Conservation (phyloP, 2,888 invertebrate species). For the Timema cristinae region DNA sequence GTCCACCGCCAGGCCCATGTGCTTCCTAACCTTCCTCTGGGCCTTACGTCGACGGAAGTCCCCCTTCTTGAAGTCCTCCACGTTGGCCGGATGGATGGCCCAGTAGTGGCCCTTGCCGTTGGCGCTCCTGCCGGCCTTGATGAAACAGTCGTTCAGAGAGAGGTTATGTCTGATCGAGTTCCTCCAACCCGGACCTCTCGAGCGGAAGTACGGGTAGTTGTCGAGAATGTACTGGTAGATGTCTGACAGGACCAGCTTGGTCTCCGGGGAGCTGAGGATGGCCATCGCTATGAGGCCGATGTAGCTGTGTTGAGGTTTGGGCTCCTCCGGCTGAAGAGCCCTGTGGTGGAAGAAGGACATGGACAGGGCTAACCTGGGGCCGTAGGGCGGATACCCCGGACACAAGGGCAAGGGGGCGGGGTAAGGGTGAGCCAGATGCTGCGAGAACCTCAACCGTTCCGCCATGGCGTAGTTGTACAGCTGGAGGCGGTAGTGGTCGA, state of each 20-base stretch:
- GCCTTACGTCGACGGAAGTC: constrained; percentile 95
- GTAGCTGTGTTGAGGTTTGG: constrained; percentile 97
- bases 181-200: constrained; percentile 96
- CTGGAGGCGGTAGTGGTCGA: constrained; percentile 80
- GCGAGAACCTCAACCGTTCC: constrained; percentile 65
- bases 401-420: constrained; percentile 58
- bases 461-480: constrained; percentile 86
- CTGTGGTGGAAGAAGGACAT: constrained; percentile 68
- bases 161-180: constrained; percentile 97
- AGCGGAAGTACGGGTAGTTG: constrained; percentile 94
- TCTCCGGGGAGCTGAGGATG: constrained; percentile 85
- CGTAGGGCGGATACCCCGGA: constrained; percentile 51
- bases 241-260: constrained; percentile 92
- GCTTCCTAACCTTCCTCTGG: constrained; percentile 90
- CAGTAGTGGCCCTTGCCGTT: constrained; percentile 99
- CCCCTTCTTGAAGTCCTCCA: constrained; percentile 94
- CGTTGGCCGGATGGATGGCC: constrained; percentile 97
- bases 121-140: constrained; percentile 93
- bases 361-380: constrained; percentile 62
- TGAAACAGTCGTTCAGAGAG: constrained; percentile 95
- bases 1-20: constrained; percentile 96
- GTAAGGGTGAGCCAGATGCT: constrained; percentile 44
- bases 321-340: constrained; percentile 79
- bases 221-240: constrained; percentile 98
- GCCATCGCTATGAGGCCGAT: constrained; percentile 99